A percentile compares a stretch with the other conserved stretches of the same genome.
These are phyloP conservation scores for Crocidura indochinensis DNA, from an alignment of 2,797 vertebrate genomes.

Conservation along the genomic window DNA sequence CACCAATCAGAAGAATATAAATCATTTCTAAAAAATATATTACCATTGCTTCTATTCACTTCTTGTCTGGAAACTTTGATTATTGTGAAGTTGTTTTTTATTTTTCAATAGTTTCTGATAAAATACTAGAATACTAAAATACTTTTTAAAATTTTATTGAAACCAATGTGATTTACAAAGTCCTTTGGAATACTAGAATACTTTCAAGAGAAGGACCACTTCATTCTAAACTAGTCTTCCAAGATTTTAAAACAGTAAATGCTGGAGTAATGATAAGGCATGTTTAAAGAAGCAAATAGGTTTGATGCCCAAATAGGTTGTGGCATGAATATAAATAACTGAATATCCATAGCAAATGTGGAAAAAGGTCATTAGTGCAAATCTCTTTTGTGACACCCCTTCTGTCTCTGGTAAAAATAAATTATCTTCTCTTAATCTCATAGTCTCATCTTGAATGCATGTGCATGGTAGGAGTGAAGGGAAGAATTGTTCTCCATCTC, in stretches of 20 bases:
- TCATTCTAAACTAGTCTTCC: neutral
- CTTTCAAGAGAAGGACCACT: constrained; percentile 11
- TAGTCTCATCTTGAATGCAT: neutral
- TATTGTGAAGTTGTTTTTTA: constrained; percentile 56
- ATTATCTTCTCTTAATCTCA: neutral
- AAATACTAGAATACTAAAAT: constrained; percentile 28
- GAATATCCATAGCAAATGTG: constrained; percentile 1
- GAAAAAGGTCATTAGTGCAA: neutral
- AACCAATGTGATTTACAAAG: too few species aligned
- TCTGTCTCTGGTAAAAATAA: constrained; percentile 40
- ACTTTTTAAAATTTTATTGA: too few species aligned
- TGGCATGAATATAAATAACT: constrained; percentile 43
- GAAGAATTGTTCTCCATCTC: neutral
- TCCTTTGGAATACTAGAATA: neutral
- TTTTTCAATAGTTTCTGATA: constrained; percentile 54
- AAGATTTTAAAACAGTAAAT: constrained; percentile 29
- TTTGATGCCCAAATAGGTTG: neutral
- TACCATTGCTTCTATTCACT: neutral
- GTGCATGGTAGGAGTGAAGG: neutral
- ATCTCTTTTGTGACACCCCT: constrained; percentile 11
- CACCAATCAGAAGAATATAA: constrained; percentile 49
- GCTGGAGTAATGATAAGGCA: neutral
- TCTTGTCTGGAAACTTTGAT: neutral
- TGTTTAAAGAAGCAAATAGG: neutral
- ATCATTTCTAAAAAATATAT: neutral